Evolutionary conservation across 2,797 vertebrate species (phyloP).

Genomic region (Erithacus rubecula): DNA sequence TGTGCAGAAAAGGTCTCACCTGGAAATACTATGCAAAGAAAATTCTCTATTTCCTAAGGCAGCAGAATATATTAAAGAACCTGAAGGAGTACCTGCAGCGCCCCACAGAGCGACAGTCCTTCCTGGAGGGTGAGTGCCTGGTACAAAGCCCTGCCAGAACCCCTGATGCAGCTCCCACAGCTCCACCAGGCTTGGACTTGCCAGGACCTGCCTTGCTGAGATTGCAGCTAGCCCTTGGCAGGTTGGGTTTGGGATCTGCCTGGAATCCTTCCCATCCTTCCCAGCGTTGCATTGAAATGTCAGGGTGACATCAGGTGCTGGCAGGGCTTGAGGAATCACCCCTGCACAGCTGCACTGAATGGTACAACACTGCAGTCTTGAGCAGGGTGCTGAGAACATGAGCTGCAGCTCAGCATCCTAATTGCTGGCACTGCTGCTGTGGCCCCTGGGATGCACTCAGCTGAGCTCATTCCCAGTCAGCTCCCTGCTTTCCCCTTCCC

Average conservation of each 20-base stretch:
- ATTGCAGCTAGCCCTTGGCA: background rate
- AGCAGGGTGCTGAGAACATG: background rate
- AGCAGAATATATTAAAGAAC: slow-evolving; percentile 91
- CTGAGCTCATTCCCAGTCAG: background rate
- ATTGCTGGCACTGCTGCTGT: background rate
- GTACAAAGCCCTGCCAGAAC: background rate
- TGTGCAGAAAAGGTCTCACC: slow-evolving; percentile 89
- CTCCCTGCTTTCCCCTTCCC: background rate
- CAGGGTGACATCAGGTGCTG: background rate
- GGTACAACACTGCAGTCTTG: background rate
- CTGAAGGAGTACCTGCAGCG: slow-evolving; percentile 90
- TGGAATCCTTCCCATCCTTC: background rate
- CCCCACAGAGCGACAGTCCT: slow-evolving; percentile 83
- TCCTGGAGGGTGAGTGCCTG: slow-evolving; percentile 85
- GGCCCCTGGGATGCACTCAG: background rate
- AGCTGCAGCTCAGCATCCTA: background rate
- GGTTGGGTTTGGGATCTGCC: background rate
- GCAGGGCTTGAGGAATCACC: background rate
- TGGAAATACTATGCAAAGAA: slow-evolving; percentile 99
- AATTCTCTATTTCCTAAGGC: slow-evolving; percentile 95
- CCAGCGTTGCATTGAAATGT: background rate
- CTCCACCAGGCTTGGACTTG: background rate
- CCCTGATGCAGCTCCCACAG: background rate
- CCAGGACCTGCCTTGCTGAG: background rate
- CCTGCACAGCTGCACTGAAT: background rate